Base-by-base conservation (phyloP, 1,140 invertebrate species). In the Chrysopa pallens region DNA sequence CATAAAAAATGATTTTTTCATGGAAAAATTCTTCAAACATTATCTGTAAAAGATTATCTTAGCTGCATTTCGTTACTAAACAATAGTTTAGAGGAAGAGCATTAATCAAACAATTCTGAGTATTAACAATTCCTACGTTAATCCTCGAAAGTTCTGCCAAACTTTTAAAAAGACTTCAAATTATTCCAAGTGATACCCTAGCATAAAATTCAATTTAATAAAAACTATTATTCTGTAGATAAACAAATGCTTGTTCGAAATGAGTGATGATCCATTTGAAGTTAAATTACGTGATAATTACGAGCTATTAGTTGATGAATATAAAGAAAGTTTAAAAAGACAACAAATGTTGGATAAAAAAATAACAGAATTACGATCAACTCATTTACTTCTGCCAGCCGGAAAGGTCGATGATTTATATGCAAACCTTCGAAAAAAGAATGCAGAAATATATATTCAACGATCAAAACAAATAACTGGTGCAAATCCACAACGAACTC, bases 221-320 rank as follows among this genome's bases (percentile, higher is more conserved):
- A n/a, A n/a, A n/a, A n/a, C n/a, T 31, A 6, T 46, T 29, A 37
- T 40, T 53, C 50, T 59, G 39, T 47, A 83, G 78, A 72, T 85
- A 13, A 81, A 83, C 57, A 80, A 83, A 50, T 80, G 91, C 56
- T 57, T 81, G 4, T 76, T 98, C 43, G 88, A 96, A 66, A 77
- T 98, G 58, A 84, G 81, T 48, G 95, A 98, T 61, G 94, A 98
- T 76, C 91, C 92, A 1, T 98, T 98, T 59, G 94, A 98, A 68
- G 90, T 97, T 1, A 90, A 88, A 55, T 65, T 98, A 3, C 72
- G 91, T 2, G 89, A 96, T 52, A 98, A 96, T 61, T 97, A 92
- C 60, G 92, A 96, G 56, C 65, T 98, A 1, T 56, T 96, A 14
- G 90, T 91, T 55, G 94, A 98, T 58, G 95, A 98, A 61, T 93